phyloP scores from a whole-genome alignment of 2,888 invertebrate species.

The Spodoptera exigua region DNA sequence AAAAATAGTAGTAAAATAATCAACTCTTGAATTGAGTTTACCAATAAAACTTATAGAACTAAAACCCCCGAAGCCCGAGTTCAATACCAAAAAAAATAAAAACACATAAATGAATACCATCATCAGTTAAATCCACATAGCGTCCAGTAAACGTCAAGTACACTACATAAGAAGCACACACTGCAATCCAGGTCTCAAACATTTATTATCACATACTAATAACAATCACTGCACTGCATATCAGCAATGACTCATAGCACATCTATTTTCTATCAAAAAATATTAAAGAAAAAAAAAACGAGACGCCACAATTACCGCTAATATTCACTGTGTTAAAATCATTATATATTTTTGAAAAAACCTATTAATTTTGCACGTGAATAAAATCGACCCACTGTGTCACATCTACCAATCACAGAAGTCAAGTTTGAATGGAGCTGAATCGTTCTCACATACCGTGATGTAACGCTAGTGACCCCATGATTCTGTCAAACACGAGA shows the following conservation, averaged over 20 bases:
- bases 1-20: too few relatives aligned
- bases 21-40: too few relatives aligned
- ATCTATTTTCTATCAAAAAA: background rate
- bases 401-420: conserved; percentile 46
- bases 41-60: too few relatives aligned
- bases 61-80: too few relatives aligned
- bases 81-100: too few relatives aligned
- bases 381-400: conserved; percentile 13
- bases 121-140: conserved; percentile 75
- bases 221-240: conserved; percentile 40
- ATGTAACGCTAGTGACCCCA: conserved; percentile 73
- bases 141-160: conserved; percentile 72
- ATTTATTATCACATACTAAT: conserved; percentile 71
- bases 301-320: background rate
- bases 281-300: conserved; percentile 1
- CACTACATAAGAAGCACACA: conserved; percentile 70
- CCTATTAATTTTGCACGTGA: conserved; percentile 4
- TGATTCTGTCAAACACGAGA: conserved; percentile 60
- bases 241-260: conserved; percentile 28
- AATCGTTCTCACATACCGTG: conserved; percentile 68
- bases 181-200: conserved; percentile 75
- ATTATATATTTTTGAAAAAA: conserved; percentile 3
- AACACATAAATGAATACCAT: conserved; percentile 67
- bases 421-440: conserved; percentile 69
- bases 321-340: background rate